Evolutionary conservation across 1,140 invertebrate species (phyloP).

Genomic region (Anoplophora glabripennis): DNA sequence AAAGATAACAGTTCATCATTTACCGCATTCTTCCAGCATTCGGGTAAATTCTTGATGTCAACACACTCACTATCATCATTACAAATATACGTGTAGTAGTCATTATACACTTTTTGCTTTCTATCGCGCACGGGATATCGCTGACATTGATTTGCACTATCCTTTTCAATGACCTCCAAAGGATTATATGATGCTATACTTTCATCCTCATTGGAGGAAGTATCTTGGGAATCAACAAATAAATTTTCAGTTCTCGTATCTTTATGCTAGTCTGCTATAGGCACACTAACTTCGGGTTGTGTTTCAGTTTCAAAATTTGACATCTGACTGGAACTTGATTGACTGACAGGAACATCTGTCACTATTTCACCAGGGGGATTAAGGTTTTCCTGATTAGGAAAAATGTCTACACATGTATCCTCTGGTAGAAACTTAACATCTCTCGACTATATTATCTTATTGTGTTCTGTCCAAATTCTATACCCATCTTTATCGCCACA

Average conservation of each 20-base stretch:
- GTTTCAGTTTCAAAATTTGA: too few relatives aligned
- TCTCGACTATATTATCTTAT: neutral
- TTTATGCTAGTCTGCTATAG: too few relatives aligned
- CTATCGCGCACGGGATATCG: neutral
- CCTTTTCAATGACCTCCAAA: too few relatives aligned
- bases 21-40: slow-evolving; percentile 37
- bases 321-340: too few relatives aligned
- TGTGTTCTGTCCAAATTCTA: neutral
- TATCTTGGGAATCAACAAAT: too few relatives aligned
- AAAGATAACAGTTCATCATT: slow-evolving; percentile 38
- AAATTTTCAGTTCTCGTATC: too few relatives aligned
- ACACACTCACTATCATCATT: slow-evolving; percentile 1
- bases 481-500: neutral
- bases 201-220: too few relatives aligned
- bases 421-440: neutral
- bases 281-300: too few relatives aligned
- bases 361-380: too few relatives aligned
- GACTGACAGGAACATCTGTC: too few relatives aligned
- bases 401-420: neutral
- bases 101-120: neutral
- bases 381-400: too few relatives aligned
- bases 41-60: neutral
- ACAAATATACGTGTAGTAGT: neutral
- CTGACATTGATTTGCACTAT: neutral
- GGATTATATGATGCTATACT: too few relatives aligned